Evolutionary conservation across 2,113 vertebrate genomes (phyloP).

Genomic region (Bufo bufo): DNA sequence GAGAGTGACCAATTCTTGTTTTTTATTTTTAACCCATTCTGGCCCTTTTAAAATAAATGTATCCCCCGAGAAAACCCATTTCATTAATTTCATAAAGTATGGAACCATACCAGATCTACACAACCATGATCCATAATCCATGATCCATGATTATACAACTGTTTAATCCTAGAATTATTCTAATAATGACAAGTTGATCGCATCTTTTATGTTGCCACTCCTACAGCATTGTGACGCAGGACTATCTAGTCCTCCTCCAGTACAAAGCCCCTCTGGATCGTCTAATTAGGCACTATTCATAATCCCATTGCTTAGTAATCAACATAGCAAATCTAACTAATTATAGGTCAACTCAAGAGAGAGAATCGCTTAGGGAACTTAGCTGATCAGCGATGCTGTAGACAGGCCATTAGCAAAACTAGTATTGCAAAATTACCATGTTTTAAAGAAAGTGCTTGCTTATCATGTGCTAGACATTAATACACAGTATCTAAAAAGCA

Average conservation of each 20-base stretch:
- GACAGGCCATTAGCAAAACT: constrained; percentile 18
- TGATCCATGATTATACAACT: background rate
- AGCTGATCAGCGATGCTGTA: constrained; percentile 2
- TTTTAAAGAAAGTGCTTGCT: background rate
- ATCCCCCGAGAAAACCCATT: background rate
- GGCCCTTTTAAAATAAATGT: no score
- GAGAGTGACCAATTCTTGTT: no score
- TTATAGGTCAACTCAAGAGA: background rate
- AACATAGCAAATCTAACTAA: constrained; percentile 5
- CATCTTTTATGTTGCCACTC: background rate
- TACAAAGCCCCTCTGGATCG: background rate
- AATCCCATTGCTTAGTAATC: constrained; percentile 22
- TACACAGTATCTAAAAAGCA: background rate
- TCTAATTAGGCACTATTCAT: background rate
- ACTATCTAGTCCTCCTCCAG: background rate
- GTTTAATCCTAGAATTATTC: background rate
- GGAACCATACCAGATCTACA: background rate
- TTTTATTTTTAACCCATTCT: no score
- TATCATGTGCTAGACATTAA: constrained; percentile 1
- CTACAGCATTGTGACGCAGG: background rate
- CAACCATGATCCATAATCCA: background rate
- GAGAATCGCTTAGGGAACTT: background rate
- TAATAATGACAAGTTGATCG: background rate
- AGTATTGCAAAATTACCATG: background rate
- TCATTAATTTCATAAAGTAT: background rate